Evolutionary conservation across 2,888 invertebrate genomes (phyloP).

Genomic region (Oscheius sp.): DNA sequence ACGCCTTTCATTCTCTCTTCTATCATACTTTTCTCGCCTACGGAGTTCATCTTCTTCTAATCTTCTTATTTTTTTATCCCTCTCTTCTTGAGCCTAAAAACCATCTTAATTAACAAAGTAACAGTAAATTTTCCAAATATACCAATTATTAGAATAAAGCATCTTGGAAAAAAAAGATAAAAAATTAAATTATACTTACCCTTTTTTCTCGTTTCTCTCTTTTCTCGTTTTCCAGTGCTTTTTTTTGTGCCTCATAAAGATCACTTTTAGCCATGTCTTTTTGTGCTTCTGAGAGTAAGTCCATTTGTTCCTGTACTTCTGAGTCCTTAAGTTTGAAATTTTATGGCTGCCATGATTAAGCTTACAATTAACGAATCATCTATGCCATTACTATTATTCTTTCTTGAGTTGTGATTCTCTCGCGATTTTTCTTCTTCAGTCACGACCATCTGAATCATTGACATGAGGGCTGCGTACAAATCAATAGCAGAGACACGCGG

Average conservation of each 20-base stretch:
- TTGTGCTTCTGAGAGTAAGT: not conserved
- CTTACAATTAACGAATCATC: not conserved
- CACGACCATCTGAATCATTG: too few species aligned
- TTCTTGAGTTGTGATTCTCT: too few species aligned
- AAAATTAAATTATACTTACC: not conserved
- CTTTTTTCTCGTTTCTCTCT: not conserved
- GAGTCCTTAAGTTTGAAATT: not conserved
- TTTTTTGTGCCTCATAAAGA: not conserved
- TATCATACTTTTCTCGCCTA: not conserved
- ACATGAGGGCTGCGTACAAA: too few species aligned
- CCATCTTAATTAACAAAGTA: not conserved
- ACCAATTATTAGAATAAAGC: too few species aligned
- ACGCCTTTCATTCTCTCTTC: not conserved
- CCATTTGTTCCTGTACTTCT: conserved; percentile 6
- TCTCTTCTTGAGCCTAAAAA: not conserved
- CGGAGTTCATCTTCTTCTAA: not conserved
- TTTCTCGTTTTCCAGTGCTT: conserved; percentile 2
- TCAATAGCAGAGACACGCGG: too few species aligned
- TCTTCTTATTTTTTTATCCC: not conserved
- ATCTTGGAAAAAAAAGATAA: not conserved
- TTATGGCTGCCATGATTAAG: not conserved
- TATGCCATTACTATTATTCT: too few species aligned
- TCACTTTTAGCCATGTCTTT: not conserved
- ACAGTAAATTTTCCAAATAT: too few species aligned
- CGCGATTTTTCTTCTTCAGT: too few species aligned